Conservation (phyloP, 2,113 vertebrate genomes). For the Columba janthina region DNA sequence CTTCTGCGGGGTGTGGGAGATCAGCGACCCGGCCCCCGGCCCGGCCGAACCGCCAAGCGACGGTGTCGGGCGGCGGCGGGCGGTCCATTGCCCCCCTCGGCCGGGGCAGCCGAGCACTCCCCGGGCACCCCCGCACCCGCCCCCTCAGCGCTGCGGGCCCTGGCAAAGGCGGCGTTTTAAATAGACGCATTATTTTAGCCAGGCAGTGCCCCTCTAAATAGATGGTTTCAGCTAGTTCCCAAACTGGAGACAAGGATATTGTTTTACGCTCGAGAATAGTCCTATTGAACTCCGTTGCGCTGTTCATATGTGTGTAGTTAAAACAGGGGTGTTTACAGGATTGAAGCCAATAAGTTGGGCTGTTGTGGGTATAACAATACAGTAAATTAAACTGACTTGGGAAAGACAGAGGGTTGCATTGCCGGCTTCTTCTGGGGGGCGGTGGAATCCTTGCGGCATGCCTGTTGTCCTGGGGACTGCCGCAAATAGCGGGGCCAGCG, state of each 20-base stretch:
- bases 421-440: not conserved
- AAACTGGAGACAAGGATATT: slow-evolving; percentile 48
- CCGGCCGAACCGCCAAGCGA: not conserved
- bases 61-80: not conserved
- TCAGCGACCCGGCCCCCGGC: no score
- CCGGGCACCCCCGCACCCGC: not conserved
- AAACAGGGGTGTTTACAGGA: not conserved
- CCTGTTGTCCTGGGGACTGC: not conserved
- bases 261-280: slow-evolving; percentile 42
- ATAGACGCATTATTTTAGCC: slow-evolving; percentile 41
- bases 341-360: not conserved
- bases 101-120: not conserved
- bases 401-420: not conserved
- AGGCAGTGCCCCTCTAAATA: slow-evolving; percentile 9
- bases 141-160: not conserved
- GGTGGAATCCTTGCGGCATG: not conserved
- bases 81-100: not conserved
- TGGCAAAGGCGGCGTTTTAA: slow-evolving; percentile 7
- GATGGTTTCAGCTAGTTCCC: slow-evolving; percentile 13
- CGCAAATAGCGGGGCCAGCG: not conserved
- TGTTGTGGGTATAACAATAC: not conserved
- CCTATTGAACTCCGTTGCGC: not conserved
- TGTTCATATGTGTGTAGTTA: not conserved
- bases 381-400: not conserved
- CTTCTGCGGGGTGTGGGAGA: not conserved